Conservation (phyloP, 2,113 vertebrate species). For the Aspiorhynchus laticeps region DNA sequence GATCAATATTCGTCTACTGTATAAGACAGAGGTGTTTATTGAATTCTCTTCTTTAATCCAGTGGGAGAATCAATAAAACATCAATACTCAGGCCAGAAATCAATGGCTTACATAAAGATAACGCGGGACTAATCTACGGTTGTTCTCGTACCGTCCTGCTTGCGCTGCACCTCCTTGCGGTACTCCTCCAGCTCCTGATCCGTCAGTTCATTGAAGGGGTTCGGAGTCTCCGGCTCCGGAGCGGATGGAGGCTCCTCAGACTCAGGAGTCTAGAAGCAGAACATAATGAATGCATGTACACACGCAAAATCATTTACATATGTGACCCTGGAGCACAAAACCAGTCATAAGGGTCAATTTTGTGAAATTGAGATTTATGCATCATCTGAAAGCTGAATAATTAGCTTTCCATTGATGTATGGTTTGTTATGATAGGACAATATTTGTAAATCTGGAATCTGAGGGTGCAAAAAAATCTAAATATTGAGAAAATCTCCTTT, state of each 20-base stretch:
- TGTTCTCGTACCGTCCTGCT: slow-evolving; percentile 81
- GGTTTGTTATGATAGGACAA: no score
- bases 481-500: no score
- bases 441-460: no score
- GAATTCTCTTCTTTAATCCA: slow-evolving; percentile 17
- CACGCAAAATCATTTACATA: neutral
- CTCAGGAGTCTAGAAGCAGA: slow-evolving; percentile 83
- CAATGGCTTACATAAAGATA: neutral
- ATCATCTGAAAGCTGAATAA: no score
- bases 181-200: slow-evolving; percentile 98
- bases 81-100: neutral
- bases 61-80: slow-evolving; percentile 1
- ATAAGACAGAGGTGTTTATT: neutral
- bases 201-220: slow-evolving; percentile 95
- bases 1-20: slow-evolving; percentile 3
- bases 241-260: slow-evolving; percentile 66
- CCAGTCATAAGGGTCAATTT: no score
- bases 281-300: neutral
- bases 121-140: neutral
- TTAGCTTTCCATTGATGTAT: no score
- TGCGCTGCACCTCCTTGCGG: slow-evolving; percentile 92
- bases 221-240: slow-evolving; percentile 83
- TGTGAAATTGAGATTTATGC: no score
- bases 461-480: no score
- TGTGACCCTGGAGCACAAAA: no score